Evolutionary conservation across 1,140 invertebrate genomes (phyloP).

Genomic region (Thaumatotibia leucotreta): DNA sequence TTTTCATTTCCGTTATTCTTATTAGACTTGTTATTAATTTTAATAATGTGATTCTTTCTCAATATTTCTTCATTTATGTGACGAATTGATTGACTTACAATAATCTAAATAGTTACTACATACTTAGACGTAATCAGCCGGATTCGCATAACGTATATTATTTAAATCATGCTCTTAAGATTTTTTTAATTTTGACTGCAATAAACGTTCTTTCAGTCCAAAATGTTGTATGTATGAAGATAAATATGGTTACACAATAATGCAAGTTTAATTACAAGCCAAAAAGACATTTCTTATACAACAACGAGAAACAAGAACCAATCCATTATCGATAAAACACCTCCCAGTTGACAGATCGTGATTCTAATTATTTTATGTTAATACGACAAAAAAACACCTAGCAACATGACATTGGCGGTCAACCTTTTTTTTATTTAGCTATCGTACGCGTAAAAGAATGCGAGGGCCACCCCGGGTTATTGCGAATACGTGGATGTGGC

Average conservation of each 20-base stretch:
- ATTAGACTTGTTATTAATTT: too few relatives aligned
- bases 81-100: background rate
- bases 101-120: background rate
- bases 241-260: background rate
- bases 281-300: background rate
- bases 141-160: background rate
- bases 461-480: conserved; percentile 37
- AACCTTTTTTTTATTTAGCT: conserved; percentile 30
- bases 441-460: conserved; percentile 35
- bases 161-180: background rate
- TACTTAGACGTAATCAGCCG: background rate
- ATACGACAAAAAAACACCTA: conserved; percentile 8
- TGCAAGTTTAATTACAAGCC: background rate
- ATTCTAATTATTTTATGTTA: conserved; percentile 12
- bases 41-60: too few relatives aligned
- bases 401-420: conserved; percentile 12
- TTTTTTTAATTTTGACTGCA: background rate
- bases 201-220: background rate
- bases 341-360: background rate
- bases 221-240: too few relatives aligned
- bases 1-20: too few relatives aligned
- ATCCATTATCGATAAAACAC: conserved; percentile 7
- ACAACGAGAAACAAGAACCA: background rate
- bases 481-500: conserved; percentile 38
- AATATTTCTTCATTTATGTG: background rate